phyloP scores from a whole-genome alignment of 2,113 vertebrate genomes.

The Saccopteryx leptura region DNA sequence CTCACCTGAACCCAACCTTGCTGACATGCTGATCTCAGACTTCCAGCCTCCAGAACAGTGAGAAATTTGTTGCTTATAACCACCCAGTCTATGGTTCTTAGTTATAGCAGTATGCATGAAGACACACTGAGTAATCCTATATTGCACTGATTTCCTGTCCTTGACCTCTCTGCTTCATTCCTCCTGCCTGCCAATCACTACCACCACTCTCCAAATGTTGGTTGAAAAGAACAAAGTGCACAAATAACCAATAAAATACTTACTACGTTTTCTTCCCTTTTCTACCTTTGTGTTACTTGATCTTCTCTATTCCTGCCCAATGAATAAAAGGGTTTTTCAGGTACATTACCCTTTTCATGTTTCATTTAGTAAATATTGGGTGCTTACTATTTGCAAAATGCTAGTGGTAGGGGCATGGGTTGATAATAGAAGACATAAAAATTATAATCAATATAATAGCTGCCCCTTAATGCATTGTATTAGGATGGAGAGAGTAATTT shows the following conservation, averaged over 20 bases:
- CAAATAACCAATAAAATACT: constrained; percentile 17
- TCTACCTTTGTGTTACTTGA: neutral
- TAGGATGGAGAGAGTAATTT: neutral
- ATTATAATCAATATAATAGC: neutral
- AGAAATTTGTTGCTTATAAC: neutral
- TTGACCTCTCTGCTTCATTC: neutral
- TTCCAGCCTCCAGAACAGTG: neutral
- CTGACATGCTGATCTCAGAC: neutral
- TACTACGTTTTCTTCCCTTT: neutral
- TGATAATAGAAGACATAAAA: neutral
- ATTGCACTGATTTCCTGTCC: neutral
- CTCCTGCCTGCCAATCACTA: neutral
- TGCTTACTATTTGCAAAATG: constrained; percentile 3
- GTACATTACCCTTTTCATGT: neutral
- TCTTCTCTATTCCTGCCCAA: neutral
- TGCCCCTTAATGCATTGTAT: neutral
- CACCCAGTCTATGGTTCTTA: neutral
- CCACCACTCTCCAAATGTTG: neutral
- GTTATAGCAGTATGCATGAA: neutral
- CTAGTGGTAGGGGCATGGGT: neutral
- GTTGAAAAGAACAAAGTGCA: neutral
- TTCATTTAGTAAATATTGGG: neutral
- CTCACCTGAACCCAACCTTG: neutral
- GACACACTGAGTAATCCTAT: neutral
- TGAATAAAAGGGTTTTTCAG: constrained; percentile 30